Base-by-base conservation (phyloP, 2,888 invertebrate species). In the Tinea pellionella region DNA sequence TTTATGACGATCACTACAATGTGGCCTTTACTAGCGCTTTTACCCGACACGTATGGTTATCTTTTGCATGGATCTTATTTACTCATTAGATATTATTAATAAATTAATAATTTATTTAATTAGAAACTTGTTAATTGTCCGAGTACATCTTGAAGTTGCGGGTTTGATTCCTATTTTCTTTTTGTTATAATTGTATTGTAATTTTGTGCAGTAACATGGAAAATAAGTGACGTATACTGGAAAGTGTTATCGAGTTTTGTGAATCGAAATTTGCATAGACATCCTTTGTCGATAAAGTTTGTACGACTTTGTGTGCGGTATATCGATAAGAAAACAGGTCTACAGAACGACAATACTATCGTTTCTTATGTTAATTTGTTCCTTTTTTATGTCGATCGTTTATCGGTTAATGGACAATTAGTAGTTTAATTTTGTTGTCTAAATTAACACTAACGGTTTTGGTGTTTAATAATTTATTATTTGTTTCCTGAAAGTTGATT, bases 191-290 rank as follows among this genome's bases (percentile, higher is more conserved):
- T 24, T 6, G 24, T 24, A 2, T 24, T 6, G 24, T 24, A 24
- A 24, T 24, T 24, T 24, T 24, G n/a, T n/a, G n/a, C n/a, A n/a
- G n/a, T n/a, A n/a, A n/a, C n/a, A n/a, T n/a, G n/a, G n/a, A n/a
- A n/a, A 53, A 53, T 18, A 53, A 18, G 24, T 53, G 53, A 18
- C n/a, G 53, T 4, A 2, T 24, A 47, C 8, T 16, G 13, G 47
- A 53, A 53, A 53, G 53, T 53, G 53, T 53, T 75, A 76, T 77
- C 72, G 70, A 73, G 73, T 77, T 75, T 71, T 68, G 69, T 70
- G 72, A 75, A 78, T 80, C 70, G 70, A 72, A 77, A 77, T 77
- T 78, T 76, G 74, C 76, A 77, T 70, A 67, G 69, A 67, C 75
- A 78, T 79, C 77, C 76, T 77, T 69, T 74, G 65, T 69, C 74